phyloP scores from a whole-genome alignment of 2,113 vertebrate genomes.

The Sapayoa aenigma region DNA sequence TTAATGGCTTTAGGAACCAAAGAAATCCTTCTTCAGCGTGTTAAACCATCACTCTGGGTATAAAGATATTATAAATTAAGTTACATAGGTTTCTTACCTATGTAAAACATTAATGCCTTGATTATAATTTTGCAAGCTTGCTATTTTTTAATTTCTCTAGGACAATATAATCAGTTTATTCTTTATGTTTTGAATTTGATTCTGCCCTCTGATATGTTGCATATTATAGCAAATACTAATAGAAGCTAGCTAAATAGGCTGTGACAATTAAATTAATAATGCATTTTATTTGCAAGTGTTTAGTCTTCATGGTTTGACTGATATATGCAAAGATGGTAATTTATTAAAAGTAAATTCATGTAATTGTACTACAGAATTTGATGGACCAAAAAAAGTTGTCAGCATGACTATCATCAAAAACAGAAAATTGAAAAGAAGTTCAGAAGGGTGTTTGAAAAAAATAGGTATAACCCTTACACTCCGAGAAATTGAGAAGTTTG shows the following conservation, averaged over 20 bases:
- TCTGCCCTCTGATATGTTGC: conserved; percentile 68
- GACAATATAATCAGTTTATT: conserved; percentile 74
- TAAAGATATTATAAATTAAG: conserved; percentile 43
- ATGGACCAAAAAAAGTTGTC: conserved; percentile 95
- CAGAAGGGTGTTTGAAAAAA: conserved; percentile 51
- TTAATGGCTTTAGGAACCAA: conserved; percentile 46
- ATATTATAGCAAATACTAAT: conserved; percentile 76
- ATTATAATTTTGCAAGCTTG: conserved; percentile 75
- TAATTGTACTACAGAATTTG: conserved; percentile 90
- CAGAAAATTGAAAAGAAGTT: conserved; percentile 73
- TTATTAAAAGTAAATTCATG: conserved; percentile 97
- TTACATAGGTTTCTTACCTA: conserved; percentile 69
- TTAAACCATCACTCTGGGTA: conserved; percentile 26
- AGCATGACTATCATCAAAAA: conserved; percentile 88
- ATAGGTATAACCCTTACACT: neutral
- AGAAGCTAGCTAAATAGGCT: conserved; percentile 79
- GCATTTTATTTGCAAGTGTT: conserved; percentile 94
- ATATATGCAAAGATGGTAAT: conserved; percentile 97
- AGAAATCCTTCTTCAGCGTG: conserved; percentile 43
- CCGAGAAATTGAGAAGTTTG: neutral
- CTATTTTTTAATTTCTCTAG: conserved; percentile 73
- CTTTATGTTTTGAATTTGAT: conserved; percentile 75
- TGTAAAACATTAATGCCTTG: conserved; percentile 73
- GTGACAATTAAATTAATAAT: conserved; percentile 93
- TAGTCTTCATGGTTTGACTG: conserved; percentile 92